Evolutionary conservation across 2,888 invertebrate genomes (phyloP).

Genomic region (Drosophila diplacantha): DNA sequence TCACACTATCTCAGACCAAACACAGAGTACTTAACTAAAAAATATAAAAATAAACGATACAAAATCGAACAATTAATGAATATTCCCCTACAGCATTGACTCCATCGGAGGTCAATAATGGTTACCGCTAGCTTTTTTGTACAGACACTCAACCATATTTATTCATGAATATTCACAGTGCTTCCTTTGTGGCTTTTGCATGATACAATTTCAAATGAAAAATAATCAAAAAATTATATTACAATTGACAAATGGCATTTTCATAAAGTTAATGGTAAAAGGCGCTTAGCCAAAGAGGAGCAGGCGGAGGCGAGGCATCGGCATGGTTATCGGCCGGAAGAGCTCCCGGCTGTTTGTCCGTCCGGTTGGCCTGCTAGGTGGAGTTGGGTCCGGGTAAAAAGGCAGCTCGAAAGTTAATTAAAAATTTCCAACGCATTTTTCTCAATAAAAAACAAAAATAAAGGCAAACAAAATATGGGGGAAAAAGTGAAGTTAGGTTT

Average conservation of each 20-base stretch:
- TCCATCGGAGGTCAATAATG: conserved; percentile 1
- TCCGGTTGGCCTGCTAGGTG: conserved; percentile 13
- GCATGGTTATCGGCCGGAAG: conserved; percentile 22
- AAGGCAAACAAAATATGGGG: conserved; percentile 14
- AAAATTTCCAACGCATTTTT: conserved; percentile 37
- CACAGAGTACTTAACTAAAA: conserved; percentile 4
- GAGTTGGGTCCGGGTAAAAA: conserved; percentile 12
- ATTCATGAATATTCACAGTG: conserved; percentile 40
- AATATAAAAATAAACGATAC: not conserved
- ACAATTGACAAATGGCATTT: conserved; percentile 34
- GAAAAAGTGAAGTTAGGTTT: conserved; percentile 21
- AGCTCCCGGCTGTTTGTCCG: conserved; percentile 27
- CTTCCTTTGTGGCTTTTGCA: conserved; percentile 1
- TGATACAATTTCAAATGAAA: not conserved
- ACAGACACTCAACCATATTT: conserved; percentile 24
- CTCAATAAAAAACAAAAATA: conserved; percentile 10
- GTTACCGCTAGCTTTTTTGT: conserved; percentile 6
- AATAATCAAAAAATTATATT: conserved; percentile 16
- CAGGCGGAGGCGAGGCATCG: conserved; percentile 6
- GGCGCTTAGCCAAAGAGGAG: conserved; percentile 9
- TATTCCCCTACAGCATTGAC: conserved; percentile 4
- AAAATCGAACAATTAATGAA: conserved; percentile 2
- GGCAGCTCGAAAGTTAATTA: conserved; percentile 35
- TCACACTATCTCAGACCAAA: conserved; percentile 10
- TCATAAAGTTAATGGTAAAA: conserved; percentile 22